Evolutionary conservation across 2,113 vertebrate genomes (phyloP), one percentile per base, ranked within the genome.

Genomic region (Notothenia rossii): DNA sequence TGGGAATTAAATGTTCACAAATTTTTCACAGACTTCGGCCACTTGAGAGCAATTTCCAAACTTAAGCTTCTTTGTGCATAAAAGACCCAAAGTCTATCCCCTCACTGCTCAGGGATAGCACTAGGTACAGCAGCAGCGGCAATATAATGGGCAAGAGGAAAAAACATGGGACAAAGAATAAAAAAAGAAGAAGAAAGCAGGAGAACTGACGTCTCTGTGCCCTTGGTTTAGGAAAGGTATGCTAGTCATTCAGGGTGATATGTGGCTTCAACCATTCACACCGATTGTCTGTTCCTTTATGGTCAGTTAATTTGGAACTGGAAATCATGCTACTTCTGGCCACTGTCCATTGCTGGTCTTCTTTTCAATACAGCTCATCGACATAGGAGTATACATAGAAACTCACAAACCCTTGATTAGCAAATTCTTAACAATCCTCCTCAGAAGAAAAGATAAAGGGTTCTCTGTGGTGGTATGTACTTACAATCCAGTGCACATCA

Each of bases 61-160:
- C 77, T 86, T 88, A 91, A 89, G 90, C 86, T 89, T 67, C 85
- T 90, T 91, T 86, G 66, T 59, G 81, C 74, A 86, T 91, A 88
- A 87, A 90, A 86, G 79, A 84, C 74, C 70, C 73, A 89, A 87
- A 88, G 86, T 89, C 78, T 85, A 90, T 90, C 83, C 83, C 85
- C 70, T 87, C 82, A 83, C 74, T 86, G 84, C 86, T 90, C 81
- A 84, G 80, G 55, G 76, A 85, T 25, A 71, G 73, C 82, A 73
- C 72, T n/a, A 33, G 22, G 46, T 66, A 71, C 68, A 79, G 65
- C 64, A 68, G 75, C 61, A 75, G 62, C 40, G 63, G 65, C 65
- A 40, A 7, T 9, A 74, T 81, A 85, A 83, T 66, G 64, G 72
- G 62, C 76, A 79, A 12, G 55, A 59, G 56, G 6, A 74, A 87